A percentile compares a stretch with the other conserved stretches of the same genome.
phyloP scores from a whole-genome alignment of 1,140 invertebrate genomes.

The Heliothis virescens region DNA sequence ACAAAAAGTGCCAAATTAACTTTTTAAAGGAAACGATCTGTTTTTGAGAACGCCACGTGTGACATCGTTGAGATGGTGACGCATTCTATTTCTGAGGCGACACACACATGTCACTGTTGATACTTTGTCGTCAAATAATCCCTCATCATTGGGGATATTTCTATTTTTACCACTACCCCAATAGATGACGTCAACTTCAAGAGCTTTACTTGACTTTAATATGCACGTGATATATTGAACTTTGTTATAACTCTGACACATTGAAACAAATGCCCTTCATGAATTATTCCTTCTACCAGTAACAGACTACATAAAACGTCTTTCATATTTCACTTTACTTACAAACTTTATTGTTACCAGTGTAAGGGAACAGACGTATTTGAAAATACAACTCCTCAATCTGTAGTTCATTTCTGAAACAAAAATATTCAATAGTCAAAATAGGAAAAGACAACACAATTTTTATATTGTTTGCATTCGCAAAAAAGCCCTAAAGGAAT shows the following conservation, averaged over 20 bases:
- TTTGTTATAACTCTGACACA: slow-evolving; percentile 71
- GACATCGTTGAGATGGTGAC: slow-evolving; percentile 71
- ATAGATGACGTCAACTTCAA: slow-evolving; percentile 76
- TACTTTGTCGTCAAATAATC: slow-evolving; percentile 80
- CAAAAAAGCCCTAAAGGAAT: slow-evolving; percentile 69
- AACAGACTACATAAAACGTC: slow-evolving; percentile 52
- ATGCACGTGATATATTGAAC: slow-evolving; percentile 77
- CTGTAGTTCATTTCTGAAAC: slow-evolving; percentile 69
- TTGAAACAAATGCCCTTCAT: slow-evolving; percentile 68
- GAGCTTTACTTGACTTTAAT: slow-evolving; percentile 81
- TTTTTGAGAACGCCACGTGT: slow-evolving; percentile 82
- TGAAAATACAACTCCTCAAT: slow-evolving; percentile 67
- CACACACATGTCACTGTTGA: slow-evolving; percentile 78
- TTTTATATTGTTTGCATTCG: slow-evolving; percentile 72
- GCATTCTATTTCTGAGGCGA: slow-evolving; percentile 75
- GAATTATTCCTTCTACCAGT: slow-evolving; percentile 66
- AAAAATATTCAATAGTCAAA: slow-evolving; percentile 75
- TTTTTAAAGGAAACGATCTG: slow-evolving; percentile 85
- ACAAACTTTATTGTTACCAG: slow-evolving; percentile 57
- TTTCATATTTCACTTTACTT: slow-evolving; percentile 63
- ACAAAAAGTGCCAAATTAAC: slow-evolving; percentile 83
- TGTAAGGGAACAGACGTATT: slow-evolving; percentile 61
- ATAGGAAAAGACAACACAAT: slow-evolving; percentile 70
- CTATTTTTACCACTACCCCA: slow-evolving; percentile 74
- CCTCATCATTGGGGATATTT: slow-evolving; percentile 75